Percentiles rank a stretch among this genome's conserved stretches.
Conservation (phyloP, 2,797 vertebrate genomes). For the Girardinus metallicus region DNA sequence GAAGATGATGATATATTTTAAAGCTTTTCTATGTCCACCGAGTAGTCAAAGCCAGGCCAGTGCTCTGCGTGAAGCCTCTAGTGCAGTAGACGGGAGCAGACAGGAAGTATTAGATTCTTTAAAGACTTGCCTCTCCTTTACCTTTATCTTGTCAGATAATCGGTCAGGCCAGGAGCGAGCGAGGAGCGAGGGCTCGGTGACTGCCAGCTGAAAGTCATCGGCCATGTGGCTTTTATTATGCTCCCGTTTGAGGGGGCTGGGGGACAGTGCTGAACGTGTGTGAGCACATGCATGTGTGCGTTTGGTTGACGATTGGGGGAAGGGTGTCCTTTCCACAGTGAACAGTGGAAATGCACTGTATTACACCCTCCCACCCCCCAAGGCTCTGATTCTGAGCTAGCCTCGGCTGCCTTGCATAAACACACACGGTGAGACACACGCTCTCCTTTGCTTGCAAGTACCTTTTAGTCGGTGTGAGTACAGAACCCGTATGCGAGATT, state of each 20-base stretch:
- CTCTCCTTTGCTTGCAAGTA: conserved; percentile 27
- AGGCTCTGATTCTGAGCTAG: conserved; percentile 56
- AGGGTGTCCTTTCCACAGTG: conserved; percentile 58
- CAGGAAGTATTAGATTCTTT: conserved; percentile 49
- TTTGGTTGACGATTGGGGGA: conserved; percentile 55
- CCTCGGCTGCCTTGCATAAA: conserved; percentile 39
- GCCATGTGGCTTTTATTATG: conserved; percentile 82
- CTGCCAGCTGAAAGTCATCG: conserved; percentile 78
- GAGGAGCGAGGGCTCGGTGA: conserved; percentile 38
- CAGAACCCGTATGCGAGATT: background rate
- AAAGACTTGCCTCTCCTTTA: conserved; percentile 50
- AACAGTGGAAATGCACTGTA: conserved; percentile 68
- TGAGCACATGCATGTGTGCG: conserved; percentile 37
- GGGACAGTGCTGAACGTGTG: conserved; percentile 44
- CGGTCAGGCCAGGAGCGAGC: conserved; percentile 42
- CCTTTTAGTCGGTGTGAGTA: conserved; percentile 21
- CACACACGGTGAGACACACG: conserved; percentile 25
- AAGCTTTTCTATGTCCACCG: background rate
- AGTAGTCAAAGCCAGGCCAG: background rate
- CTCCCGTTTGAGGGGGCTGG: conserved; percentile 65
- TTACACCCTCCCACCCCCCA: conserved; percentile 21
- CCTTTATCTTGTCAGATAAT: conserved; percentile 49
- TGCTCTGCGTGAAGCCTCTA: conserved; percentile 3
- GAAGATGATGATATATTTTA: background rate
- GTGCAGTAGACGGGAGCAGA: conserved; percentile 18